phyloP scores from a whole-genome alignment of 2,113 vertebrate genomes.

The Scophthalmus maximus region DNA sequence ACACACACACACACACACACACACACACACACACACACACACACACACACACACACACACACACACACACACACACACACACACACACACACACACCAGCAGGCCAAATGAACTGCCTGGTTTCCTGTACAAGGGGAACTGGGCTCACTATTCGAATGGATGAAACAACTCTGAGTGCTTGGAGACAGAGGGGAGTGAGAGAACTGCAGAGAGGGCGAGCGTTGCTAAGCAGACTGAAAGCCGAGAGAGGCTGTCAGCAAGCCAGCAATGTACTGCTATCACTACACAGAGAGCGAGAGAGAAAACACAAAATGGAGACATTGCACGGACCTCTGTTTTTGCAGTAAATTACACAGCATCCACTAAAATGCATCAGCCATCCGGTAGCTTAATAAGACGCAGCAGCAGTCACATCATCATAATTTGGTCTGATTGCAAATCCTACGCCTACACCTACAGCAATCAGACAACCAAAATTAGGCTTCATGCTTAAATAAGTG shows the following conservation, averaged over 20 bases:
- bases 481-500: neutral
- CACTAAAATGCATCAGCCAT: constrained; percentile 8
- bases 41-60: neutral
- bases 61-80: constrained; percentile 6
- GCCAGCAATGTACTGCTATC: constrained; percentile 69
- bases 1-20: constrained; percentile 6
- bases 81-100: constrained; percentile 3
- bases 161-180: constrained; percentile 61
- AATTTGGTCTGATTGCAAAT: neutral
- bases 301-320: constrained; percentile 75
- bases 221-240: constrained; percentile 81
- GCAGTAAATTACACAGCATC: constrained; percentile 39
- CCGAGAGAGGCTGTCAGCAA: constrained; percentile 70
- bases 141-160: constrained; percentile 47
- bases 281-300: constrained; percentile 44
- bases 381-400: neutral
- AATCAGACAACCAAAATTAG: neutral
- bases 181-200: constrained; percentile 70
- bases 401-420: neutral
- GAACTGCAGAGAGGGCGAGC: constrained; percentile 62
- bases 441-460: neutral
- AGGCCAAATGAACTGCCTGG: constrained; percentile 26
- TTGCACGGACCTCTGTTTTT: constrained; percentile 40
- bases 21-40: neutral
- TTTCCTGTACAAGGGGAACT: constrained; percentile 47